Conservation (phyloP, 2,113 vertebrate genomes). For the Sigmodon hispidus region DNA sequence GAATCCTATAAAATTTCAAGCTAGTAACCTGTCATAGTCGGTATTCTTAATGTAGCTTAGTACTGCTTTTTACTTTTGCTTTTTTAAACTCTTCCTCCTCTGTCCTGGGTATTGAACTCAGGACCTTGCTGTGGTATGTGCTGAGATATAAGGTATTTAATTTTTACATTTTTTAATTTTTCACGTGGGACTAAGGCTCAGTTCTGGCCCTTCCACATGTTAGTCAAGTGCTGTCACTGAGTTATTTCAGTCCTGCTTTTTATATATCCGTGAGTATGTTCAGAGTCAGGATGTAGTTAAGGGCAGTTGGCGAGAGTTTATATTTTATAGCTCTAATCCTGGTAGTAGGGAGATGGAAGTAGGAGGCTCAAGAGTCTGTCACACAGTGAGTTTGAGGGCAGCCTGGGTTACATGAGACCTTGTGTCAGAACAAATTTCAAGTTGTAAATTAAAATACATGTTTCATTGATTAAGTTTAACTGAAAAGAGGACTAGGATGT, state of each 20-base stretch:
- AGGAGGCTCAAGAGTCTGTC: not conserved
- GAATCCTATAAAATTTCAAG: not conserved
- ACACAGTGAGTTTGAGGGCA: not conserved
- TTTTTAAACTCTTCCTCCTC: not conserved
- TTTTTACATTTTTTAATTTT: not conserved
- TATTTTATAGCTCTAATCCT: not conserved
- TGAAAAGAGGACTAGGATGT: not conserved
- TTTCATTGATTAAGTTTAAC: constrained; percentile 1
- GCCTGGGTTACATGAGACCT: not conserved
- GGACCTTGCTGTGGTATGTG: not conserved
- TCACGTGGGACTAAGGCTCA: not conserved
- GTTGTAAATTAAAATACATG: not conserved
- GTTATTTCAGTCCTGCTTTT: not conserved
- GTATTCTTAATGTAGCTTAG: not conserved
- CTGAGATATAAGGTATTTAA: not conserved
- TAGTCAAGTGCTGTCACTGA: not conserved
- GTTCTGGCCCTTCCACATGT: not conserved
- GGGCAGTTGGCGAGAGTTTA: not conserved
- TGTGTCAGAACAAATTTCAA: not conserved
- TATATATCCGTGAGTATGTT: not conserved
- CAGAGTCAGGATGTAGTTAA: not conserved
- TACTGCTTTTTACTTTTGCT: not conserved
- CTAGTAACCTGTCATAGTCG: not conserved
- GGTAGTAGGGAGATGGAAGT: not conserved
- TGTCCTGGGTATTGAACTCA: not conserved